Evolutionary conservation across 2,113 vertebrate species (phyloP).

Genomic region (Amphiprion percula): DNA sequence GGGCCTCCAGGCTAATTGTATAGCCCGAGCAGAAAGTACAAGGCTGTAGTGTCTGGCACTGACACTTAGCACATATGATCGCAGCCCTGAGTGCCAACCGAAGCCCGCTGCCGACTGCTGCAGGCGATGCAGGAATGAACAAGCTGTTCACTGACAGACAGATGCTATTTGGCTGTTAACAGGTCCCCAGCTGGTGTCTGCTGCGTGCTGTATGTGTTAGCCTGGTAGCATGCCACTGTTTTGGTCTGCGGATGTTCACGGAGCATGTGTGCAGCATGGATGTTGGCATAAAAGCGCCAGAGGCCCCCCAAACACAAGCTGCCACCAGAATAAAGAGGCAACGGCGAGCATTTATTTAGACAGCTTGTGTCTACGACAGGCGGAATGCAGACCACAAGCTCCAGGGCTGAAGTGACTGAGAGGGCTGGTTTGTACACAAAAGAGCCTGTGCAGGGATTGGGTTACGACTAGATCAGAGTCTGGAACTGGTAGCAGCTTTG

Average conservation of each 20-base stretch:
- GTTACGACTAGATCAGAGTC: constrained; percentile 71
- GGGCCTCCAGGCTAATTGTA: constrained; percentile 45
- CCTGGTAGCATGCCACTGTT: constrained; percentile 66
- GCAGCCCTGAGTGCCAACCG: constrained; percentile 47
- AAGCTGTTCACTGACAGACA: constrained; percentile 71
- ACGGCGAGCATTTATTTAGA: constrained; percentile 75
- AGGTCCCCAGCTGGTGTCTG: constrained; percentile 76
- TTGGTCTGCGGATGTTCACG: constrained; percentile 68
- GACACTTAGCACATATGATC: constrained; percentile 59
- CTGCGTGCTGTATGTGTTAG: constrained; percentile 48
- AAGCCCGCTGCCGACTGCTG: constrained; percentile 48
- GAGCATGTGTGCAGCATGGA: constrained; percentile 68
- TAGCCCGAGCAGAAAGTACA: constrained; percentile 37
- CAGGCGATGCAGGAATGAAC: constrained; percentile 47
- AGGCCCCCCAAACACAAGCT: constrained; percentile 63
- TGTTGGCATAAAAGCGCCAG: constrained; percentile 59
- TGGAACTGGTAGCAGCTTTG: constrained; percentile 60
- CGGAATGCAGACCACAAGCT: constrained; percentile 75
- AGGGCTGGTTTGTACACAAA: constrained; percentile 69
- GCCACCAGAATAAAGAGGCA: constrained; percentile 73
- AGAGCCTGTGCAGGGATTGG: constrained; percentile 59
- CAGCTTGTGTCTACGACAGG: constrained; percentile 79
- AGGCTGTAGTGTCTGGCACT: constrained; percentile 41
- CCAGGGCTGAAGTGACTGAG: constrained; percentile 71
- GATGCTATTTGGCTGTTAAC: constrained; percentile 71